Evolutionary conservation across 2,888 invertebrate species (phyloP), one percentile per base, ranked within the genome.

Genomic region (Salticus scenicus): DNA sequence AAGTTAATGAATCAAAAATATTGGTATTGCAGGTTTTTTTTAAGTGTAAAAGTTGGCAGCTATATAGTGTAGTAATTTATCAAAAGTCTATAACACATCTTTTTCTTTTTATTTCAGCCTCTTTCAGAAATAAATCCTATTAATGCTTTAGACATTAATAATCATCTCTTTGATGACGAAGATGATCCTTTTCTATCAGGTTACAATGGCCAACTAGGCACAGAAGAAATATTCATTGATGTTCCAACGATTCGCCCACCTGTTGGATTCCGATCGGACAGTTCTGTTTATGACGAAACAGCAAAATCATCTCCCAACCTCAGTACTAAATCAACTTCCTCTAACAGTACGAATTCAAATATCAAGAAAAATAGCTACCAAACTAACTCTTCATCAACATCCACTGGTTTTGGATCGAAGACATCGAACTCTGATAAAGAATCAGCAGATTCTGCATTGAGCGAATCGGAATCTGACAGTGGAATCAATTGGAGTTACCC

Each of bases 181-280:
- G 88, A 83, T 17, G 86, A 87, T 8, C 69, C 64, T 28, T 74
- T 82, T 20, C 74, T 82, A 7, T 73, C 86, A 27, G 85, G 75
- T 7, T 86, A 88, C 27, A 86, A 64, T 33, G 82, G 78, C 2
- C 88, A 88, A 37, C 42, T 85, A 20, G 86, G 85, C 12, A 88
- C 82, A 8, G 88, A 89, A 85, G 89, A 89, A 63, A 88, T 88
- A 27, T 87, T 88, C 67, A 89, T 89, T 17, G 88, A 89, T 41
- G 87, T 89, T n/a, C 89, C 89, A 5, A 87, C 89, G 1, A 88
- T 89, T 28, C 81, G 87, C 2, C 88, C 88, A 2, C 88, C 88
- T 0, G 64, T 83, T 14, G 84, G 87, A 4, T 89, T 88, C 71
- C 81, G 80, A 20, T 81, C 84, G 0, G 78, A 74, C 30, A 57